Evolutionary conservation across 2,888 invertebrate genomes (phyloP), one percentile per base, ranked within the genome.

Genomic region (Apamea sordens): DNA sequence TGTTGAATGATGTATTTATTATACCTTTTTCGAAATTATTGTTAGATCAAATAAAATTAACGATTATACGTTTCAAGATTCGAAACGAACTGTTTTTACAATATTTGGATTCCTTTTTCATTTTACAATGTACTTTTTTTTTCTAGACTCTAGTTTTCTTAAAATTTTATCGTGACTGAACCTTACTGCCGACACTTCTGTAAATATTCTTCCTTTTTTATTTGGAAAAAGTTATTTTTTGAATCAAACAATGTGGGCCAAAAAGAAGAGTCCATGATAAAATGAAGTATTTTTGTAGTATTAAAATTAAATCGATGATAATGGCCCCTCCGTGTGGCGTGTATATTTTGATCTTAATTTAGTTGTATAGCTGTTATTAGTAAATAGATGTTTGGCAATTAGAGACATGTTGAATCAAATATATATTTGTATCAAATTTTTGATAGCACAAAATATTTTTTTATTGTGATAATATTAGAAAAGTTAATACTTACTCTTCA

Each of bases 241-340:
- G 28, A 81, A 86, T 71, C 75, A 76, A 90, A 89, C 90, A 89
- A 87, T 83, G 91, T 86, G 90, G 90, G 91, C 90, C 90, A 91
- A 90, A 88, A 82, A 73, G 61, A 83, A 78, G 85, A 82, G 89
- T 89, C 84, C 85, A 86, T 89, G 53, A 89, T 79, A 86, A 86
- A 84, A 79, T 79, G 67, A 83, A 86, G 86, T 90, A 91, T 90
- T 90, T 90, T 90, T 90, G 89, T 90, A 90, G 90, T 87, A 81
- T 83, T 87, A 85, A 83, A 79, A 74, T 79, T 82, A 87, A 82
- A 85, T 84, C 59, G 68, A 86, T 73, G 72, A 79, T 74, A 79
- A 78, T 76, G 28, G 32, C 70, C 79, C 73, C 83, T 36, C 24
- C 18, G 32, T 59, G 83, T 76, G 86, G 79, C 77, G 41, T 87